A percentile compares a stretch with the other conserved stretches of the same genome.
Conservation (phyloP, 2,113 vertebrate genomes). For the Bagarius yarrelli region DNA sequence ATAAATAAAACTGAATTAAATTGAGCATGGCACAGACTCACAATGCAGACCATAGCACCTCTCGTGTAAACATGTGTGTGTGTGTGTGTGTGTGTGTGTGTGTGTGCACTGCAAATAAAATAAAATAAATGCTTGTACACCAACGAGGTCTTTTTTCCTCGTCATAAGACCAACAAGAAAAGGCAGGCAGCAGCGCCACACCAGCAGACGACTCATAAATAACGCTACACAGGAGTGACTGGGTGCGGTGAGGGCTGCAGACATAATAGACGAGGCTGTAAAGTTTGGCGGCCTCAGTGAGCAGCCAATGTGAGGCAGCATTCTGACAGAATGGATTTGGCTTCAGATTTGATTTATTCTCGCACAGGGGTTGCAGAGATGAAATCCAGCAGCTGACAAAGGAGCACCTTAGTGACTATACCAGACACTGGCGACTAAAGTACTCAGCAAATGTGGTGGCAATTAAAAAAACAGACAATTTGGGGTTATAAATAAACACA, state of each 20-base stretch:
- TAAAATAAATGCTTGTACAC: constrained; percentile 11
- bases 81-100: not conserved
- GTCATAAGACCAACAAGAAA: constrained; percentile 2
- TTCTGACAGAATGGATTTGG: constrained; percentile 35
- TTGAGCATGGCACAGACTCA: too few relatives aligned
- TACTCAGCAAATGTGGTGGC: not conserved
- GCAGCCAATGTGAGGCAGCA: constrained; percentile 25
- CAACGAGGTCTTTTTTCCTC: constrained; percentile 4
- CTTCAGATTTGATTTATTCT: constrained; percentile 44
- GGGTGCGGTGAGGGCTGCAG: constrained; percentile 28
- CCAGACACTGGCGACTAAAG: not conserved
- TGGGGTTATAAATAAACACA: not conserved
- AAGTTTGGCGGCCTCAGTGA: constrained; percentile 27
- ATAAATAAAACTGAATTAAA: too few relatives aligned
- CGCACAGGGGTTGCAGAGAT: constrained; percentile 24
- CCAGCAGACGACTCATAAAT: constrained; percentile 33
- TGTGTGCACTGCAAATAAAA: too few relatives aligned
- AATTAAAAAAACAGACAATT: not conserved
- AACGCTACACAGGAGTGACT: constrained; percentile 17
- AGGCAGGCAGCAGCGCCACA: constrained; percentile 17
- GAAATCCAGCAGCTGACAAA: constrained; percentile 2
- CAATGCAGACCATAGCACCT: too few relatives aligned
- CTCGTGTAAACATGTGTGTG: not conserved
- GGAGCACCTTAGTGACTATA: not conserved
- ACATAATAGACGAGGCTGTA: constrained; percentile 41